These are phyloP conservation scores for Sarotherodon lohbergeri DNA, from an alignment of 2,113 vertebrate species.

Conservation along the genomic window DNA sequence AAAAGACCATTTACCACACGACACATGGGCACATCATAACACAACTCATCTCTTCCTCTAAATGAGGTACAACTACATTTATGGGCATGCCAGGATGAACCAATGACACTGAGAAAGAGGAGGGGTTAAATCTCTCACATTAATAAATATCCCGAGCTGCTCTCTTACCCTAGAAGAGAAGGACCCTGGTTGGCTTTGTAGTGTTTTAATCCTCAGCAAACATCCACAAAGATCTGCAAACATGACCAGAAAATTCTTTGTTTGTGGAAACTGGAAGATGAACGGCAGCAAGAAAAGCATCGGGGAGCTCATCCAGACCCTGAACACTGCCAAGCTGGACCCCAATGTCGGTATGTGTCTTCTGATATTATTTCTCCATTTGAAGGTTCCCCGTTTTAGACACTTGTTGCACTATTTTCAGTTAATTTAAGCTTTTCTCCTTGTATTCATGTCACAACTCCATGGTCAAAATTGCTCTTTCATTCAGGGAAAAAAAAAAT, in stretches of 20 bases:
- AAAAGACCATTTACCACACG: not conserved
- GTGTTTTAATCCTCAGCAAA: not conserved
- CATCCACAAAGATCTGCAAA: not conserved
- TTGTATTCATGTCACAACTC: not conserved
- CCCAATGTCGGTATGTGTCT: slow-evolving; percentile 80
- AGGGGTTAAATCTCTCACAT: slow-evolving; percentile 15
- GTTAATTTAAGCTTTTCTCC: not conserved
- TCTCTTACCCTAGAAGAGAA: slow-evolving; percentile 7
- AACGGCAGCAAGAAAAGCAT: slow-evolving; percentile 92
- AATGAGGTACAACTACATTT: slow-evolving; percentile 12
- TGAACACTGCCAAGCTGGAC: slow-evolving; percentile 83
- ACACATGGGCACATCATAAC: slow-evolving; percentile 45
- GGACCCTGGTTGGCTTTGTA: not conserved
- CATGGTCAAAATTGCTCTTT: not conserved
- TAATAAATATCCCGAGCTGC: slow-evolving; percentile 50
- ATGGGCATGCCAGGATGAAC: slow-evolving; percentile 34
- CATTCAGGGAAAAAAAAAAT: not conserved
- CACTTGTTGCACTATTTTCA: not conserved
- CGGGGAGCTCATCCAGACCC: slow-evolving; percentile 82
- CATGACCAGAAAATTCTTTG: slow-evolving; percentile 95
- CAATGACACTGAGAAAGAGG: slow-evolving; percentile 53
- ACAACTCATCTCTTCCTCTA: slow-evolving; percentile 24
- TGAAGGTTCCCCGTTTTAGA: not conserved
- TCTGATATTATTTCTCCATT: not conserved
- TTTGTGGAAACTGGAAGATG: slow-evolving; percentile 98